Evolutionary conservation across 2,797 vertebrate genomes (phyloP).

Genomic region (Galago senegalensis): DNA sequence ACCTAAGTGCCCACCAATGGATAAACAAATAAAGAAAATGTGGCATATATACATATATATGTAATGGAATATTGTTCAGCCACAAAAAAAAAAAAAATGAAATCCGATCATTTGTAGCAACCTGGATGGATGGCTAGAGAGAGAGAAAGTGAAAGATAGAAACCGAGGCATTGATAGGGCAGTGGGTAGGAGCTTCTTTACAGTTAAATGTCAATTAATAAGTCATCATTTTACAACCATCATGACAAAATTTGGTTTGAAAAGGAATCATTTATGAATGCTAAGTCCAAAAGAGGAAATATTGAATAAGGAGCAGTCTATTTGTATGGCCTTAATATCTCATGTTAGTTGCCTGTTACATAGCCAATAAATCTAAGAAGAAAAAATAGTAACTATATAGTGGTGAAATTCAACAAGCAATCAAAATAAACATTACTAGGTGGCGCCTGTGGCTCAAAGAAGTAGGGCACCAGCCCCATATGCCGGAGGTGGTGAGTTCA

Average conservation of each 20-base stretch:
- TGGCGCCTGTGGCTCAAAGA: no score
- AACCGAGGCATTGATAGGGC: neutral
- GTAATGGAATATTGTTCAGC: neutral
- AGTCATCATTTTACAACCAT: slow-evolving; percentile 28
- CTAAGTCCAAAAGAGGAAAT: slow-evolving; percentile 25
- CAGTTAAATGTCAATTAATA: neutral
- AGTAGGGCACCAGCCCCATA: no score
- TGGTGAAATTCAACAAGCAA: neutral
- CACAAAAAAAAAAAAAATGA: neutral
- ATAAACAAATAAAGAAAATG: neutral
- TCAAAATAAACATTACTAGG: neutral
- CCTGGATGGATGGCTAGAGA: neutral
- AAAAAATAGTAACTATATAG: slow-evolving; percentile 8
- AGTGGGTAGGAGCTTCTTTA: neutral
- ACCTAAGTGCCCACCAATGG: neutral
- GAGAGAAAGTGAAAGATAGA: neutral
- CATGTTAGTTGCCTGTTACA: neutral
- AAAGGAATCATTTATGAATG: neutral
- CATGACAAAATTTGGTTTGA: slow-evolving; percentile 38
- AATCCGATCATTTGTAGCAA: neutral
- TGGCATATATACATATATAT: neutral
- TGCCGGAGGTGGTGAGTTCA: no score
- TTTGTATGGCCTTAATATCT: neutral
- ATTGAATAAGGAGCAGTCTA: neutral
- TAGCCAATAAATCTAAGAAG: neutral